Base-by-base conservation (phyloP, 1,140 invertebrate genomes). In the Ptiloglossa arizonensis region DNA sequence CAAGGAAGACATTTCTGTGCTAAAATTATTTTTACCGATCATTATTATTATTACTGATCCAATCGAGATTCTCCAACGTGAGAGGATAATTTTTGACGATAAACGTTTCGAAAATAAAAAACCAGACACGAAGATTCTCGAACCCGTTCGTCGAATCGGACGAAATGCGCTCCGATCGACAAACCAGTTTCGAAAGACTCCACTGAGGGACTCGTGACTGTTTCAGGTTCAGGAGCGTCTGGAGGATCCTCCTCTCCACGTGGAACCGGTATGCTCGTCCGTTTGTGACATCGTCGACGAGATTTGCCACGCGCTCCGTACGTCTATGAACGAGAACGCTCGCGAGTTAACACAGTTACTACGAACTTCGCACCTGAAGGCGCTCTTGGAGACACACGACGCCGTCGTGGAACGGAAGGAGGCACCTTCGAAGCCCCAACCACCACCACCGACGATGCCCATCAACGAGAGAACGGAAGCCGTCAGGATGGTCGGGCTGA, bases 401-500 rank as follows among this genome's bases (percentile, higher is more conserved):
- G 93, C 93, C 62, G 93, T 96, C 59, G 95, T 95, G 9, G 90
- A 93, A 73, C 92, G 91, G 80, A 93, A 92, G 38, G 69, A 66
- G 5, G 56, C 75, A 11, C 56, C 74, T 32, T 73, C 83, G 66
- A 82, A 80, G 59, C 24, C 78, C 59, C 41, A 64, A 70, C 44
- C 66, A 59, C 48, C 70, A 32, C 56, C 56, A 17, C 32, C 78
- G 38, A 83, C 74, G n/a, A 93, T 93, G 89, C 92, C 91, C 3
- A 82, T 81, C 46, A 88, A 91, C 85, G 90, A 89, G 22, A 89
- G 86, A 81, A 83, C 94, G 85, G 90, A 93, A 92, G 85, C 92
- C 24, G 83, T 98, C n/a, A 95, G 97, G 91, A 96, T 99, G 92
- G 97, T 99, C 46, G 97, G 97, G 24, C 94, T 99, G 17, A 94